Base-by-base conservation (phyloP, 2,797 vertebrate genomes). In the Gymnodraco acuticeps region DNA sequence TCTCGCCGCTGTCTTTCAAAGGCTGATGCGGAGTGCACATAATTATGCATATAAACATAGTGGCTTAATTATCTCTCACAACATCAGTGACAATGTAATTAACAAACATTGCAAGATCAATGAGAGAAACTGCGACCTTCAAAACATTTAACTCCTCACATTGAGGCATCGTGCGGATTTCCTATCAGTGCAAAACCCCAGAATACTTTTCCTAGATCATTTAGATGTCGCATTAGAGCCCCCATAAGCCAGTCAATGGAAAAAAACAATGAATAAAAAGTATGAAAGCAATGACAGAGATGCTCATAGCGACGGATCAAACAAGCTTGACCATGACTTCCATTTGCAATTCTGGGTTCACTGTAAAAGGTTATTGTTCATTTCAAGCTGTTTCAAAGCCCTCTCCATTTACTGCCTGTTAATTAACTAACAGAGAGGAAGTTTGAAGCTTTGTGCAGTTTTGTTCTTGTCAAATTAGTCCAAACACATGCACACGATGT, bases 31-130 rank as follows among this genome's bases (percentile, higher is more conserved):
- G 96, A 96, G 93, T 94, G 92, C 97, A 97, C 97, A 97, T 99
- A 99, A 99, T 99, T 99, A 99, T 99, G 98, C 98, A 99, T 99
- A 99, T 99, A 99, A 99, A 99, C 98, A 99, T 98, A 99, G 98
- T 97, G 98, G 97, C 98, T 99, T 99, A 99, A 99, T 99, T 99
- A 99, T 99, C 98, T 98, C 97, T 97, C 97, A 97, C 97, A 98
- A 99, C 98, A 99, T 99, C 98, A 99, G 97, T 99, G 98, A 99
- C 98, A 99, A 98, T 98, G 98, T 99, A 99, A 99, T 99, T 99
- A 99, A 99, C 98, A 99, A 99, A 99, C 97, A 99, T 99, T 96
- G 97, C 97, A 97, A 99, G 98, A 99, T 99, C 98, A 99, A 99
- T 99, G 98, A 97, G 98, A 98, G 98, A 98, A 98, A 98, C 96